Base-by-base conservation (phyloP, 2,888 invertebrate genomes). In the Thera britannica region DNA sequence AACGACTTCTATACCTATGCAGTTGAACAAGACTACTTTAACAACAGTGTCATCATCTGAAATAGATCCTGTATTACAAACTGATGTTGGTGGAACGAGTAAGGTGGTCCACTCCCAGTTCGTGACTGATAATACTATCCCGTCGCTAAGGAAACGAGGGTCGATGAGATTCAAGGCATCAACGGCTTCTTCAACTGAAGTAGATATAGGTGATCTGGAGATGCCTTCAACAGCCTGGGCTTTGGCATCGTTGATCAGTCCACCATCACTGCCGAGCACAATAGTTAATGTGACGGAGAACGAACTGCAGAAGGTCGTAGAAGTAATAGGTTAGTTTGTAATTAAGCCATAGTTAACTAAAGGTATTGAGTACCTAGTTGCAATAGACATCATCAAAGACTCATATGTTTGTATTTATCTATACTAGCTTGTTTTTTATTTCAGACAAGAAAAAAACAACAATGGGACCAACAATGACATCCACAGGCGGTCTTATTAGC, bases 181-280 rank as follows among this genome's bases (percentile, higher is more conserved):
- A 12, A 86, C 90, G 9, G 79, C 83, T 3, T 76, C 87, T 8
- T 86, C 88, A 5, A 74, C 82, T 5, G 90, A 88, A 64, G 77
- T 75, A 3, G 83, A 83, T 38, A 68, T 83, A 2, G 84, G 83
- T 62, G 90, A 91, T 41, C 78, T 93, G 75, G 90, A 92, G 72
- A 92, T 94, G 69, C 94, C 94, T 0, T 84, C 94, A 4, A 90
- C 94, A 3, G 94, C 94, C 0, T 94, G 94, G 94, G 93, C 94
- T 0, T 77, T 95, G 48, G 94, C 93, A 1, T 90, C 94, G 62
- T 77, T 94, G 55, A 89, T 88, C 51, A 90, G 90, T 62, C 88
- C 93, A 1, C 93, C 93, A 7, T 79, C 87, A 11, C 72, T 83
- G 34, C 79, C 84, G 0, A 83, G 77, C 56, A 68, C 80, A 62